Base-by-base conservation (phyloP, 2,888 invertebrate species). In the Caenorhabditis sp. region DNA sequence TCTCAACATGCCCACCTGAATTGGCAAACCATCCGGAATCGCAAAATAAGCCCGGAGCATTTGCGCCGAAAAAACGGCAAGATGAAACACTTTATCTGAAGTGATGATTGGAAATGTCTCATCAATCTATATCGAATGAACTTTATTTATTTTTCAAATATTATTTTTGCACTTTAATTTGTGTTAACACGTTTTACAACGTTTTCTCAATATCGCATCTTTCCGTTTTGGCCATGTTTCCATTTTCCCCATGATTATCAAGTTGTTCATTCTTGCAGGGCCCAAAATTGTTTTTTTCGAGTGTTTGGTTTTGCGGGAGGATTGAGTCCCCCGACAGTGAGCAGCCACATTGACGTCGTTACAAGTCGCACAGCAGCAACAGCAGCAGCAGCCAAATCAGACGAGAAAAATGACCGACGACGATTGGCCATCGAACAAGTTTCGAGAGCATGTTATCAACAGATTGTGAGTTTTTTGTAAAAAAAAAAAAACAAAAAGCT, bases 21-120 rank as follows among this genome's bases (percentile, higher is more conserved):
- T 90, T 99, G 58, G 93, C 94, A 89, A 99, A 97, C 89, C 99
- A 99, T 89, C 95, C 97, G 0, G 99, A 99, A 76, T 97, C 99
- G 0, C 97, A 97, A 88, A 94, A 95, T 87, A 97, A 97, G 87
- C 97, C 97, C 0, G 96, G 96, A 37, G 93, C 93, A 0, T 94
- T 95, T 36, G 93, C 94, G 21, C 90, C 90, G 66, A 96, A 96
- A 64, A 96, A 95, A 88, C 59, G 81, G 27, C 77, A 82, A 55
- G 82, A 84, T 54, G 81, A 83, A 63, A 83, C 79, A 21, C 55
- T 81, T 24, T 82, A 74, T 69, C 63, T 76, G 58, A 76, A 70
- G 36, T 75, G n/a, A n/a, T n/a, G n/a, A n/a, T n/a, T n/a, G n/a
- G n/a, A n/a, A n/a, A n/a, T n/a, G n/a, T n/a, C n/a, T n/a, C n/a